phyloP scores from a whole-genome alignment of 2,888 invertebrate species.

The Epirrhoe tristata region DNA sequence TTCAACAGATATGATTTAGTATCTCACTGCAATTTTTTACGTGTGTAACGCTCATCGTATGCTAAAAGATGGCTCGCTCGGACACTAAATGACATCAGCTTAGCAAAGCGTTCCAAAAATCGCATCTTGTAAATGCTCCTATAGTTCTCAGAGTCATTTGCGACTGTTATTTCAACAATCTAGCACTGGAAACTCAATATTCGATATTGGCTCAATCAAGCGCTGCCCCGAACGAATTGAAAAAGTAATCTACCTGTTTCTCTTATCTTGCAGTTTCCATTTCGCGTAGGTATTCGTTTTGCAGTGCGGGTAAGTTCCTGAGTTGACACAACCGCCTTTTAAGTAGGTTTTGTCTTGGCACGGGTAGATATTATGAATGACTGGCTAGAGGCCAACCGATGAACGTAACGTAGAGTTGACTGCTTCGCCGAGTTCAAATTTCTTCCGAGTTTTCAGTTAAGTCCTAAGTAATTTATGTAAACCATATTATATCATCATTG shows the following conservation, averaged over 20 bases:
- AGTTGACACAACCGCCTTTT: constrained; percentile 56
- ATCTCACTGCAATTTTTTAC: too few relatives aligned
- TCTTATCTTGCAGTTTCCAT: constrained; percentile 38
- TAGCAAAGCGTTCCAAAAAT: too few relatives aligned
- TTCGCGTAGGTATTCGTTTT: constrained; percentile 41
- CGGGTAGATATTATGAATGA: constrained; percentile 68
- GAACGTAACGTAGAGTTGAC: constrained; percentile 52
- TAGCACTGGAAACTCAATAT: constrained; percentile 67
- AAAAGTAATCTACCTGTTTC: constrained; percentile 41
- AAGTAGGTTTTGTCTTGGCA: constrained; percentile 66
- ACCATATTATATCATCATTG: background rate
- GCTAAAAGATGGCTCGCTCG: too few relatives aligned
- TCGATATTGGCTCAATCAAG: constrained; percentile 46
- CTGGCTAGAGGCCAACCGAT: constrained; percentile 69
- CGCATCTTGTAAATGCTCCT: too few relatives aligned
- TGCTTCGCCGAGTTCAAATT: constrained; percentile 47
- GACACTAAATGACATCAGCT: too few relatives aligned
- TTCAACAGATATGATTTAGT: too few relatives aligned
- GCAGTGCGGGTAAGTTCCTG: constrained; percentile 49
- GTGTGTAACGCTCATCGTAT: too few relatives aligned
- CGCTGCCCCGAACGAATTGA: constrained; percentile 35
- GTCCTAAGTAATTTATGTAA: constrained; percentile 26
- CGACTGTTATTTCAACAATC: constrained; percentile 66
- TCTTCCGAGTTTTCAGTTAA: constrained; percentile 45
- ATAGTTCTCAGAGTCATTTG: constrained; percentile 73